Evolutionary conservation across 2,113 vertebrate genomes (phyloP), one percentile per base, ranked within the genome.

Genomic region (Passer montanus): DNA sequence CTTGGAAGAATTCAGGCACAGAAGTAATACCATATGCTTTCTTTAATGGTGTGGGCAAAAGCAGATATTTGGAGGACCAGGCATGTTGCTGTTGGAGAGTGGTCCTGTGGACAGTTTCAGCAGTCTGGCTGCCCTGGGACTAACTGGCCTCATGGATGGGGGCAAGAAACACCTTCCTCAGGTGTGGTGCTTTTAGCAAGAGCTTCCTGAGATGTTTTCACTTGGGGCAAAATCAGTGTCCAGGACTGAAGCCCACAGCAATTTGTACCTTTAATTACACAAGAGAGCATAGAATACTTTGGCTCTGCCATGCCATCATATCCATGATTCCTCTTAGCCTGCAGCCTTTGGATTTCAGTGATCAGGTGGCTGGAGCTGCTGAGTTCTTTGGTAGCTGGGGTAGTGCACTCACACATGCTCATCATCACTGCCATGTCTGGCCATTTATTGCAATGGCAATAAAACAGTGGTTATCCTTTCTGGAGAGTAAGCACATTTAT

Each of bases 381-480:
- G 67, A 55, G 30, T 7, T 58, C 30, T 33, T 31, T 5, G 5
- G 28, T 70, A 8, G 26, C 15, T 55, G 56, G 39, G 77, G 10
- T 22, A 8, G 44, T 52, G 41, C 37, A 64, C 27, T 53, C 22
- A 12, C 21, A 44, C 15, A 1, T 4, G 35, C 56, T 88, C 58
- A 17, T 50, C 3, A 1, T 68, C 6, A 0, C 31, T 76, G 41
- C 43, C 0, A 0, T n/a, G 13, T 58, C 44, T 69, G 74, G n/a
- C 39, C 13, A 11, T 64, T 63, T 49, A 30, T 35, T 88, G 59
- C 58, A 82, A 10, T 73, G 46, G n/a, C 53, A 87, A 4, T 91
- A 82, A 64, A 79, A 37, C 28, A 27, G 4, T 50, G 52, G 27
- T 47, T 85, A 23, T 80, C 27, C 75, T 74, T 88, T 63, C 55